Evolutionary conservation across 2,113 vertebrate genomes (phyloP), one percentile per base, ranked within the genome.

Genomic region (Oreochromis niloticus): DNA sequence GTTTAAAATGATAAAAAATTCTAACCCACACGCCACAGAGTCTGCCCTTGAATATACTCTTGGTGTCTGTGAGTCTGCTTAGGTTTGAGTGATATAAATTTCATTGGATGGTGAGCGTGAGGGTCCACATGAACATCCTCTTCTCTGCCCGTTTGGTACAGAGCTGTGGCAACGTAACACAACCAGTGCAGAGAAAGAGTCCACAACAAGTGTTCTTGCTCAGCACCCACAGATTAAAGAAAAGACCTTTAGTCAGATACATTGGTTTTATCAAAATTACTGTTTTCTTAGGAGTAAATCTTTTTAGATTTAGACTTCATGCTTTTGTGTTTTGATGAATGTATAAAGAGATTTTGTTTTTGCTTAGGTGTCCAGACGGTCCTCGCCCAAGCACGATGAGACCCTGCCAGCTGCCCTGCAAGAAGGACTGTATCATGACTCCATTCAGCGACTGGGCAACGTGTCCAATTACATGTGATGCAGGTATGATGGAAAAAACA

Each of bases 401-500:
- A 46, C 96, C 97, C 0, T 99, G 99, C 90, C 95, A 97, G 83
- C 96, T 99, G 88, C 97, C 98, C 54, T 99, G 99, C 82, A 97
- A 97, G 91, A 98, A 97, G 75, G 98, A 99, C 92, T 99, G 99
- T 36, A 97, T 98, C 11, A 92, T 98, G 81, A 99, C 97, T 2
- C 97, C 97, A 0, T 99, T 97, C 89, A 98, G 98, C 81, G 97
- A 98, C 88, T 99, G 99, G 99, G 98, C 98, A 0, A 9, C 80
- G 0, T 99, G 98, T 88, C 97, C 97, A 24, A 95, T 96, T 39
- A 95, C 96, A 0, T 99, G 99, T 92, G 97, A 97, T 84, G 95
- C 97, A 97, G 98, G 98, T 99, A 97, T 12, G 6, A 7, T 6
- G 22, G 11, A 22, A n/a, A 17, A 81, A 4, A 73, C 41, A 27